A percentile compares a stretch with the other conserved stretches of the same genome.
Evolutionary conservation across 2,797 vertebrate species (phyloP).

Genomic region (Darevskia nairensis): DNA sequence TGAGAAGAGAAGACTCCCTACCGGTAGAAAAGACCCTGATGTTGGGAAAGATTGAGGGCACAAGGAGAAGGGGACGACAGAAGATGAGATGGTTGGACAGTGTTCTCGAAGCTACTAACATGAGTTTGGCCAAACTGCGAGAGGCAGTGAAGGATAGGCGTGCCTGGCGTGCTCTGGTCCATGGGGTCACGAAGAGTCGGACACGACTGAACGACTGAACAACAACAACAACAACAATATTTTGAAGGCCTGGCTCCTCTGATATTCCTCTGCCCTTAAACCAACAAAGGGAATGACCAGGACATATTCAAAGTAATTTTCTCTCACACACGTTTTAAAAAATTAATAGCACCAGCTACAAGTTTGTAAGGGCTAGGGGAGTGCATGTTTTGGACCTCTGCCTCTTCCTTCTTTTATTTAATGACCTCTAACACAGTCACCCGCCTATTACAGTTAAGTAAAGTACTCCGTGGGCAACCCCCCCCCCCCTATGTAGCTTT

Average conservation of each 20-base stretch:
- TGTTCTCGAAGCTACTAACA: too few relatives aligned
- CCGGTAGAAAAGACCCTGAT: too few relatives aligned
- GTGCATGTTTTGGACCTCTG: constrained; percentile 4
- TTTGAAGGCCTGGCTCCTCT: not conserved
- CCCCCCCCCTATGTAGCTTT: constrained; percentile 2
- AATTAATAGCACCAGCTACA: constrained; percentile 10
- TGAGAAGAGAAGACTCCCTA: too few relatives aligned
- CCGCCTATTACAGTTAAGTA: constrained; percentile 5
- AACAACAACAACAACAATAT: too few relatives aligned
- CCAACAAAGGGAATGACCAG: not conserved
- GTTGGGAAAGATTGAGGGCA: too few relatives aligned
- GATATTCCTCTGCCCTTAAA: not conserved
- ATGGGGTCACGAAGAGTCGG: too few relatives aligned
- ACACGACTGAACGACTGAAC: too few relatives aligned
- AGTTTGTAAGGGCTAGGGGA: constrained; percentile 19
- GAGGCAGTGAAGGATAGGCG: too few relatives aligned
- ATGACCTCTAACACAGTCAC: constrained; percentile 45
- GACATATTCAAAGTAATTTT: not conserved
- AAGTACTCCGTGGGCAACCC: constrained; percentile 23
- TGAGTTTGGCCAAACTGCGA: too few relatives aligned
- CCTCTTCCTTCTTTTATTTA: constrained; percentile 44
- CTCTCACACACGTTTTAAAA: not conserved
- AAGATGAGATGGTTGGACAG: too few relatives aligned
- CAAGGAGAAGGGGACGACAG: too few relatives aligned
- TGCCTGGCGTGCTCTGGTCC: too few relatives aligned